These are phyloP conservation scores for Solea solea DNA, from an alignment of 2,113 vertebrate genomes.

Conservation along the genomic window DNA sequence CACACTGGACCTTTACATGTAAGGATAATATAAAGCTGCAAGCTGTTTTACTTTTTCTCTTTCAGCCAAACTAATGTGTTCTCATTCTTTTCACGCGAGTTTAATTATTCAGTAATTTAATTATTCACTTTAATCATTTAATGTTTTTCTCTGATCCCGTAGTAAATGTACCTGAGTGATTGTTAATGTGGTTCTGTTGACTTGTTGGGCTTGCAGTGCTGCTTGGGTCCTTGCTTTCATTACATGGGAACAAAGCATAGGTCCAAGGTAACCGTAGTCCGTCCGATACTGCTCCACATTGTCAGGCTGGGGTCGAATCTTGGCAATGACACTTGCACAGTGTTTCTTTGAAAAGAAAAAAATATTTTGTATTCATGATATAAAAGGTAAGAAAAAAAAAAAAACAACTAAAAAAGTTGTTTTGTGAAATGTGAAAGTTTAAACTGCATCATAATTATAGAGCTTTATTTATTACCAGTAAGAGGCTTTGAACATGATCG, in stretches of 20 bases:
- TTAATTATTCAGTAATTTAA: too few relatives aligned
- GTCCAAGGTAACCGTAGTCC: conserved; percentile 89
- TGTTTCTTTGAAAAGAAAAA: conserved; percentile 84
- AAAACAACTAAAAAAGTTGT: background rate
- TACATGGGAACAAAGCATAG: conserved; percentile 90
- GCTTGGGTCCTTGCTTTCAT: conserved; percentile 91
- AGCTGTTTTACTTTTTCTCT: too few relatives aligned
- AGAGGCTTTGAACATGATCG: conserved; percentile 90
- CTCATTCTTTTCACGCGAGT: too few relatives aligned
- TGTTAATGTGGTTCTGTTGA: conserved; percentile 93
- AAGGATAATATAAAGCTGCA: too few relatives aligned
- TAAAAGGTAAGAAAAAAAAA: background rate
- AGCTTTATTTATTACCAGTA: conserved; percentile 81
- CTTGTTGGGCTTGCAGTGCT: conserved; percentile 90
- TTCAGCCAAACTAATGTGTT: too few relatives aligned
- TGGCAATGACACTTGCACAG: conserved; percentile 90
- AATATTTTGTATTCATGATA: background rate
- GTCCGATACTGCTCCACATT: conserved; percentile 87
- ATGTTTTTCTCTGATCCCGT: too few relatives aligned
- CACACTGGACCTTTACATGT: too few relatives aligned
- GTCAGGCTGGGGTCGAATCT: conserved; percentile 87
- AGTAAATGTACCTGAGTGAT: conserved; percentile 87
- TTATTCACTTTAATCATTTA: too few relatives aligned
- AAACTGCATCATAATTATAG: background rate
- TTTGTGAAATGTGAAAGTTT: background rate